Conservation (phyloP, 2,888 invertebrate species). For the Parapristionchus giblindavisi region DNA sequence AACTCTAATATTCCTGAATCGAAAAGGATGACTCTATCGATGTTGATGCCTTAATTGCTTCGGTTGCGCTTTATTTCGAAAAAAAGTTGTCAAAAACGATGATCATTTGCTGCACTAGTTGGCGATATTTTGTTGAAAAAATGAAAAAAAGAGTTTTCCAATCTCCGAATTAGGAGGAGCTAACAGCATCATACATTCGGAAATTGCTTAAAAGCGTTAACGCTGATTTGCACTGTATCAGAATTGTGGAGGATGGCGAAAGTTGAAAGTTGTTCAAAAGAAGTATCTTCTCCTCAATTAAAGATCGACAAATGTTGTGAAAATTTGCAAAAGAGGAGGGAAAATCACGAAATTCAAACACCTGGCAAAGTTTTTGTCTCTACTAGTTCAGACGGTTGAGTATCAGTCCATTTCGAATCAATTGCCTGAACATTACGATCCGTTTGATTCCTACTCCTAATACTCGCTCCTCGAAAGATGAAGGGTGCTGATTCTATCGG, state of each 20-base stretch:
- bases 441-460: background rate
- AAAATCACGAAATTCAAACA: background rate
- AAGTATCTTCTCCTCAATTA: background rate
- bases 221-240: background rate
- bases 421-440: background rate
- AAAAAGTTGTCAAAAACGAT: background rate
- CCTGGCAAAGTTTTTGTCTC: constrained; percentile 1
- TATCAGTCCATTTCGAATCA: background rate
- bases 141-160: background rate
- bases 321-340: background rate
- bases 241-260: too few species aligned
- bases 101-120: background rate
- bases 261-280: background rate
- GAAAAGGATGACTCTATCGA: background rate
- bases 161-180: too few species aligned
- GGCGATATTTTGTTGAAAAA: background rate
- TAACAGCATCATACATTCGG: background rate
- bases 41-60: background rate
- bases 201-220: background rate
- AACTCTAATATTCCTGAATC: background rate
- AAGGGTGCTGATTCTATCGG: background rate
- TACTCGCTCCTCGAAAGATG: background rate
- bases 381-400: background rate
- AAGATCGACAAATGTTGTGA: background rate
- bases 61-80: background rate